These are phyloP conservation scores for Rhea pennata DNA, from an alignment of 2,113 vertebrate genomes.

Conservation along the genomic window DNA sequence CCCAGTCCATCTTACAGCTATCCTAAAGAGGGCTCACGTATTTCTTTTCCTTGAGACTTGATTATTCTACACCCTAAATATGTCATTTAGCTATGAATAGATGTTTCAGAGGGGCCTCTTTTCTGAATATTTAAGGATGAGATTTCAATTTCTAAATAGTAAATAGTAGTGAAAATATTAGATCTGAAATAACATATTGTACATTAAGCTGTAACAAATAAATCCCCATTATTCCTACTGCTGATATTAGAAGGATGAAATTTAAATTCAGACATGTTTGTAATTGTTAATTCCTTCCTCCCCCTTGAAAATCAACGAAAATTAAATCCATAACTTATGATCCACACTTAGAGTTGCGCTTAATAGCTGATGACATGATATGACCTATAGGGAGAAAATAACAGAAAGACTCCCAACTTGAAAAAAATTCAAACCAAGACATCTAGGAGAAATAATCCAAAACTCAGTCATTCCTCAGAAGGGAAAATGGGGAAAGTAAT, in stretches of 20 bases:
- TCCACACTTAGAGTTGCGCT: constrained; percentile 29
- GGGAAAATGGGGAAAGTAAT: constrained; percentile 54
- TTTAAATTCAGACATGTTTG: neutral
- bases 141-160: neutral
- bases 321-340: constrained; percentile 12
- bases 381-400: constrained; percentile 31
- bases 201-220: neutral
- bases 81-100: neutral
- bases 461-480: constrained; percentile 49
- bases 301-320: constrained; percentile 53
- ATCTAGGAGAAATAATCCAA: constrained; percentile 57
- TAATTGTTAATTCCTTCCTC: constrained; percentile 6
- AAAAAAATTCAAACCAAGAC: constrained; percentile 15
- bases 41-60: constrained; percentile 1
- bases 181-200: neutral
- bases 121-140: constrained; percentile 7
- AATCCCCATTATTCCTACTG: constrained; percentile 10
- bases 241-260: neutral
- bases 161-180: constrained; percentile 16
- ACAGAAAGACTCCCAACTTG: constrained; percentile 17
- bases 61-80: neutral
- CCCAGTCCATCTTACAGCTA: neutral
- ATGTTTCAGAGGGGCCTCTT: neutral
- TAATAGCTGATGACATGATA: constrained; percentile 60
- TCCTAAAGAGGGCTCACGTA: neutral